Conservation (phyloP, 2,888 invertebrate species). For the Pristionchus japonicus region DNA sequence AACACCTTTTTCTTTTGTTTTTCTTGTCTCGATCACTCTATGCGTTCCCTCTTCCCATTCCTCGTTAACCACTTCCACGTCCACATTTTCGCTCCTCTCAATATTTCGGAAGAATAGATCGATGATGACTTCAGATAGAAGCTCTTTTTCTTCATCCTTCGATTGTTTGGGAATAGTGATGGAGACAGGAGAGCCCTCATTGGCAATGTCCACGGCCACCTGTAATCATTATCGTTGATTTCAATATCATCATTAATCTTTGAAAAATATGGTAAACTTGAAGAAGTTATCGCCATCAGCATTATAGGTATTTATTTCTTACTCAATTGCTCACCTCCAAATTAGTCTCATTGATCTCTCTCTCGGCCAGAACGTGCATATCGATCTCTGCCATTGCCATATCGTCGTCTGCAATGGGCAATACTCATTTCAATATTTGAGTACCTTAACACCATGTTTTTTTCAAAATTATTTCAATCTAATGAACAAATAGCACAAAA, state of each 20-base stretch:
- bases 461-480: background rate
- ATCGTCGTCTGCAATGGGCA: conserved; percentile 57
- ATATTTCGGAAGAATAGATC: background rate
- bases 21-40: background rate
- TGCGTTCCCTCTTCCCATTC: background rate
- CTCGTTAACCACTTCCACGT: conserved; percentile 35
- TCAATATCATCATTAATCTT: too few relatives aligned
- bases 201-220: conserved; percentile 5
- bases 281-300: too few relatives aligned
- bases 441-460: background rate
- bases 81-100: background rate
- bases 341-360: conserved; percentile 62
- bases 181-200: background rate
- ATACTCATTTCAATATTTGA: background rate
- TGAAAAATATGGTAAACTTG: too few relatives aligned
- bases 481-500: too few relatives aligned
- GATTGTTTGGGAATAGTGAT: background rate
- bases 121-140: background rate
- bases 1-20: too few relatives aligned
- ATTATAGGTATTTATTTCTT: background rate
- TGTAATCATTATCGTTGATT: background rate
- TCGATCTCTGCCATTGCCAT: conserved; percentile 56
- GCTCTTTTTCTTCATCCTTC: background rate
- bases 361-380: conserved; percentile 62
- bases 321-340: conserved; percentile 58